Evolutionary conservation across 1,140 invertebrate genomes (phyloP), one percentile per base, ranked within the genome.

Genomic region (Rhynchophorus ferrugineus): DNA sequence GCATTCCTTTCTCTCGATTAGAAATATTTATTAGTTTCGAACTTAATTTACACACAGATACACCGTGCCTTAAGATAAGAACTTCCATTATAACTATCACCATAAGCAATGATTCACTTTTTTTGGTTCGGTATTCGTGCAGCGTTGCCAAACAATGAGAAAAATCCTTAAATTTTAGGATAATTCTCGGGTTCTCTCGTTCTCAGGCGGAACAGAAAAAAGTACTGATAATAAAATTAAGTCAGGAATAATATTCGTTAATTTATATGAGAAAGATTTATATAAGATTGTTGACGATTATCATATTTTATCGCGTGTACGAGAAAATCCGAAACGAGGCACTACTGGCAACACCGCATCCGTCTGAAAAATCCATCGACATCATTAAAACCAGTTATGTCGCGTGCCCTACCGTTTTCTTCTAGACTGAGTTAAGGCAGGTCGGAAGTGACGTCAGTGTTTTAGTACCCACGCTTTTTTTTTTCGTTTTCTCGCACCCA

Each of bases 391-490:
- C 11, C 3, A n/a, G 7, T 24, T 1, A 19, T 14, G 48, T 42
- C 49, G 42, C 49, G 49, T 51, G 49, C 42, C 39, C 42, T 44
- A 38, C 29, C 36, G 42, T n/a, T 43, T 36, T 22, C 11, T 44
- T 6, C 24, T 11, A 43, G 39, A 44, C 49, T 5, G 13, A 43
- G 45, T 58, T 58, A 58, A 49, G 57, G 53, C 47, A 58, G 52
- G 52, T 58, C 53, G 57, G 52, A 58, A 48, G 44, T 58, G 53
- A 58, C 57, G 51, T 58, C 47, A 55, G 39, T 19, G 5, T 16
- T 7, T 36, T 21, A 44, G 24, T 54, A 49, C 51, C 51, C 38
- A 58, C 51, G 45, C 50, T 18, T 39, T 51, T 13, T n/a, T n/a
- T n/a, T n/a, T n/a, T n/a, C n/a, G n/a, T n/a, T n/a, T 13, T 44